Percentiles rank a stretch among this genome's conserved stretches.
phyloP scores from a whole-genome alignment of 1,140 invertebrate genomes.

The Mactra quadrangularis region DNA sequence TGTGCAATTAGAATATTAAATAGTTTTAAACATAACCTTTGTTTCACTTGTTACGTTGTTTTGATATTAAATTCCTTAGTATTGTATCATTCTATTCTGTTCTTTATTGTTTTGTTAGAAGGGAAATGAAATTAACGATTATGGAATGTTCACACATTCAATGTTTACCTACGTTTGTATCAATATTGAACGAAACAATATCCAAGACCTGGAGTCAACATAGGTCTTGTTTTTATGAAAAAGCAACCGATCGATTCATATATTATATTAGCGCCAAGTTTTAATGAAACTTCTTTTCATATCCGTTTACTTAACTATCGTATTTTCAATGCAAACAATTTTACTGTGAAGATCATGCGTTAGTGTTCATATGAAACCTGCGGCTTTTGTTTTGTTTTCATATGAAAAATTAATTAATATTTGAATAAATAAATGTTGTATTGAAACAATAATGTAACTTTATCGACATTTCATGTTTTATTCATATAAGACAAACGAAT shows the following conservation, averaged over 20 bases:
- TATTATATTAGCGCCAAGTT: not conserved
- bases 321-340: not conserved
- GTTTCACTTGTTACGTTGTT: too few species aligned
- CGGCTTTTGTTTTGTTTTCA: too few species aligned
- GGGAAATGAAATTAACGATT: constrained; percentile 28
- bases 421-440: too few species aligned
- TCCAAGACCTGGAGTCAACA: not conserved
- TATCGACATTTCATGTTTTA: too few species aligned
- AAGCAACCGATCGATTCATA: not conserved
- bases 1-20: too few species aligned
- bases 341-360: too few species aligned
- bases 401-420: too few species aligned
- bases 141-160: not conserved
- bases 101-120: not conserved
- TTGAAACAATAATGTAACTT: too few species aligned
- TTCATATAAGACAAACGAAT: too few species aligned
- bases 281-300: not conserved
- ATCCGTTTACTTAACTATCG: constrained; percentile 2
- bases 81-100: not conserved
- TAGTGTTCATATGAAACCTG: too few species aligned
- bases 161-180: constrained; percentile 4
- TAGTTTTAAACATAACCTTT: too few species aligned
- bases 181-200: constrained; percentile 28
- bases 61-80: not conserved
- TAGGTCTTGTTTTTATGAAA: not conserved